A percentile compares a stretch with the other conserved stretches of the same genome.
Conservation (phyloP, 2,797 vertebrate species). For the Poeciliopsis infans region DNA sequence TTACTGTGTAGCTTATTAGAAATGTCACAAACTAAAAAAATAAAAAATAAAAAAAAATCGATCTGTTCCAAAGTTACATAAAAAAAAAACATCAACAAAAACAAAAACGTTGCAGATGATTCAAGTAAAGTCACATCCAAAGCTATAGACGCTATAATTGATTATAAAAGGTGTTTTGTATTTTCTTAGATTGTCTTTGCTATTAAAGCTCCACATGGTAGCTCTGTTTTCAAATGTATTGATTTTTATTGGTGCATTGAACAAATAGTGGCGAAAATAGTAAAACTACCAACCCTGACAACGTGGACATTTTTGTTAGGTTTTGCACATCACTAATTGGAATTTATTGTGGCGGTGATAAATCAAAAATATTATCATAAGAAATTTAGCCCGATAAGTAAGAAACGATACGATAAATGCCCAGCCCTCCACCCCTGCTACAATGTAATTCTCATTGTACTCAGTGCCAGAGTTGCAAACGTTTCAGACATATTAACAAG, state of each 20-base stretch:
- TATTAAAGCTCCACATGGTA: background rate
- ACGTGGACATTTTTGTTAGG: no score
- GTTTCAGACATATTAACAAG: constrained; percentile 36
- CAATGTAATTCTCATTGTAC: background rate
- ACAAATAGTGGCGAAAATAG: no score
- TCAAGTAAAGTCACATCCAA: background rate
- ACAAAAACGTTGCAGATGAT: background rate
- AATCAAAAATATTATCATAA: no score
- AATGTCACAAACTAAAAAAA: background rate
- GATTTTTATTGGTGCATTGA: no score
- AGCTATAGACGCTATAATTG: background rate
- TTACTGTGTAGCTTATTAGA: background rate
- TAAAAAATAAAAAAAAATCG: background rate
- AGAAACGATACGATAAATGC: no score
- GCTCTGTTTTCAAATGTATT: no score
- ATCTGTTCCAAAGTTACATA: background rate
- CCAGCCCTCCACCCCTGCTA: no score
- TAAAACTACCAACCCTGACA: no score
- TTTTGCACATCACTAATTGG: no score
- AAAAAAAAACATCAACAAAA: no score
- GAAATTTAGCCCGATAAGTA: no score
- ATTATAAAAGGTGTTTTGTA: background rate
- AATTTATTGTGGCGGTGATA: no score
- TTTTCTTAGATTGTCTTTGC: background rate
- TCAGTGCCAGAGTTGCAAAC: constrained; percentile 19